Percentiles rank a stretch among this genome's conserved stretches.
phyloP scores from a whole-genome alignment of 2,888 invertebrate genomes.

The Xestia c-nigrum region DNA sequence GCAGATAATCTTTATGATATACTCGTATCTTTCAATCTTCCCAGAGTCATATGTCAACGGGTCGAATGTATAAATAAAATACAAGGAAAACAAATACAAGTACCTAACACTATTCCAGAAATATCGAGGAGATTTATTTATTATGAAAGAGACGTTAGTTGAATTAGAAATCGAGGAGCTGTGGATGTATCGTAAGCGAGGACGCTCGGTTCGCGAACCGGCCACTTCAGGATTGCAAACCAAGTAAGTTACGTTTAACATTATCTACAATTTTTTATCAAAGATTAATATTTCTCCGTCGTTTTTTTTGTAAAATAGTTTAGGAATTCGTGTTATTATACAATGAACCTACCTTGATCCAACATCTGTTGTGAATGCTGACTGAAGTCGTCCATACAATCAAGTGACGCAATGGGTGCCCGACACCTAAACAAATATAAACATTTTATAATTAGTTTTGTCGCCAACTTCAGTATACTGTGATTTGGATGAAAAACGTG shows the following conservation, averaged over 20 bases:
- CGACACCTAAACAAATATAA: slow-evolving; percentile 92
- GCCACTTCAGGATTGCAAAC: neutral
- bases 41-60: slow-evolving; percentile 40
- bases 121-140: slow-evolving; percentile 20
- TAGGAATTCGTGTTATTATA: neutral
- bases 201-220: neutral
- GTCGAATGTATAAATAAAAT: slow-evolving; percentile 37
- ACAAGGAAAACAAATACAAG: slow-evolving; percentile 33
- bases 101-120: slow-evolving; percentile 36
- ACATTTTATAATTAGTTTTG: slow-evolving; percentile 60
- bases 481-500: slow-evolving; percentile 27
- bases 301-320: neutral
- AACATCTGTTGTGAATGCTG: slow-evolving; percentile 90
- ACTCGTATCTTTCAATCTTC: slow-evolving; percentile 32
- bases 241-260: slow-evolving; percentile 20
- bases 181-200: neutral
- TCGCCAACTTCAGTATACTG: slow-evolving; percentile 16
- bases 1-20: slow-evolving; percentile 5
- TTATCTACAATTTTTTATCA: neutral
- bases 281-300: neutral
- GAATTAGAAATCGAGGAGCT: slow-evolving; percentile 25
- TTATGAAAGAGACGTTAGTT: slow-evolving; percentile 26
- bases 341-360: slow-evolving; percentile 84
- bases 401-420: slow-evolving; percentile 97
- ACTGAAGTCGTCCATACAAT: slow-evolving; percentile 98